Conservation (phyloP, 2,113 vertebrate genomes). For the Micromys minutus region DNA sequence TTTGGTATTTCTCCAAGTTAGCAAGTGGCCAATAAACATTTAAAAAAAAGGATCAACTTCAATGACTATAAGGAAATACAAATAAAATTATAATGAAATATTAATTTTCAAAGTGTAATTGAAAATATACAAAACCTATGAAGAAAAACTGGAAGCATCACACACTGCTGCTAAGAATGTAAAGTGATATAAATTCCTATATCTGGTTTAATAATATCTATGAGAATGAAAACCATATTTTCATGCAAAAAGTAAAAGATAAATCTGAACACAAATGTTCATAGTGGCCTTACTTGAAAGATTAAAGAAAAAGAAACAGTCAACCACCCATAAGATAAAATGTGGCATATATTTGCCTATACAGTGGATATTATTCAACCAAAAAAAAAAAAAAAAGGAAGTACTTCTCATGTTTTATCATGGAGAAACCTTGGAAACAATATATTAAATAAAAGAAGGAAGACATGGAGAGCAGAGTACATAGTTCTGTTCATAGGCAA, state of each 20-base stretch:
- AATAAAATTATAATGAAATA: background rate
- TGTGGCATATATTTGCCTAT: background rate
- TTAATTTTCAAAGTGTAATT: background rate
- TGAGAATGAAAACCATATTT: slow-evolving; percentile 23
- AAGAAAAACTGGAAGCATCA: background rate
- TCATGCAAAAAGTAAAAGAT: slow-evolving; percentile 2
- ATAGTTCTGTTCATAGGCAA: background rate
- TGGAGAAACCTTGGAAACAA: background rate
- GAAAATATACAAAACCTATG: background rate
- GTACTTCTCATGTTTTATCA: background rate
- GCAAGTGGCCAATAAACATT: background rate
- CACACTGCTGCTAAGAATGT: background rate
- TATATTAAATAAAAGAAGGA: background rate
- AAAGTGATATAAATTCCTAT: background rate
- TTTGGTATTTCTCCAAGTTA: background rate
- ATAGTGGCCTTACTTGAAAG: background rate
- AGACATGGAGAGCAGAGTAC: background rate
- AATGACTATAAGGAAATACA: background rate
- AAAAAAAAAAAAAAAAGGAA: background rate
- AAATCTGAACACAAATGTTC: background rate
- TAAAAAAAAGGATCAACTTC: background rate
- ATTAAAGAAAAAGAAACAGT: background rate
- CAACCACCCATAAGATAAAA: slow-evolving; percentile 31
- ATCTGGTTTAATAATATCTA: background rate
- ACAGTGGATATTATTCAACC: background rate